phyloP scores from a whole-genome alignment of 2,113 vertebrate genomes.

The Dinomys branickii region DNA sequence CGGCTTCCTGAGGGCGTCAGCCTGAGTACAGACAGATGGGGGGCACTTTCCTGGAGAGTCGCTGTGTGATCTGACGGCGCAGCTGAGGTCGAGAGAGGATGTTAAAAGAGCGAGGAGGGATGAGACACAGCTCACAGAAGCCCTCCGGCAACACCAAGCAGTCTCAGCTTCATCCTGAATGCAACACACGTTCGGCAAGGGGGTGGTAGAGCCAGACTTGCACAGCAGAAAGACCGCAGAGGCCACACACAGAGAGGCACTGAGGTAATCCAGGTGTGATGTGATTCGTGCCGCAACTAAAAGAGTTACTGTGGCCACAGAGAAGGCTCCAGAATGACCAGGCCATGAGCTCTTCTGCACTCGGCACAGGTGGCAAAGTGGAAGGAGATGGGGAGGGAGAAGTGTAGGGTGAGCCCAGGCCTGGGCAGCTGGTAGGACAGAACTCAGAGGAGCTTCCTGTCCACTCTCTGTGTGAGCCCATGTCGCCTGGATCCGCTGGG shows the following conservation, averaged over 20 bases:
- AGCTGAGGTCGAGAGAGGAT: fast-evolving
- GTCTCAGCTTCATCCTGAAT: neutral
- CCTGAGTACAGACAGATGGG: fast-evolving
- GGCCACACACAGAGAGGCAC: neutral
- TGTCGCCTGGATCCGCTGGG: fast-evolving
- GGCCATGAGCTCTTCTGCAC: neutral
- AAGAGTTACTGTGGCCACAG: neutral
- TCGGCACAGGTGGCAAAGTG: neutral
- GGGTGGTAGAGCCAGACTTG: neutral
- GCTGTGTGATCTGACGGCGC: neutral
- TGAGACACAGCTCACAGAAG: neutral
- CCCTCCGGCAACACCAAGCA: neutral
- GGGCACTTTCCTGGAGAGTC: neutral
- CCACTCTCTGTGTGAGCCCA: too few species aligned
- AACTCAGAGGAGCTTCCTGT: neutral
- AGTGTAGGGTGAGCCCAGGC: neutral
- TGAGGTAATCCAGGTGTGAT: neutral
- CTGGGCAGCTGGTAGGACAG: neutral
- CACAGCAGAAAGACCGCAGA: neutral
- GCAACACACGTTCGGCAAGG: neutral
- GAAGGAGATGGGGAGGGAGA: neutral
- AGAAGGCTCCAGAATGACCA: neutral
- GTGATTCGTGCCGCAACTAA: neutral
- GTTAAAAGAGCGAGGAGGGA: neutral
- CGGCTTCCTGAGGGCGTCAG: fast-evolving